Evolutionary conservation across 1,140 invertebrate species (phyloP).

Genomic region (Drosophila nigromelanica): DNA sequence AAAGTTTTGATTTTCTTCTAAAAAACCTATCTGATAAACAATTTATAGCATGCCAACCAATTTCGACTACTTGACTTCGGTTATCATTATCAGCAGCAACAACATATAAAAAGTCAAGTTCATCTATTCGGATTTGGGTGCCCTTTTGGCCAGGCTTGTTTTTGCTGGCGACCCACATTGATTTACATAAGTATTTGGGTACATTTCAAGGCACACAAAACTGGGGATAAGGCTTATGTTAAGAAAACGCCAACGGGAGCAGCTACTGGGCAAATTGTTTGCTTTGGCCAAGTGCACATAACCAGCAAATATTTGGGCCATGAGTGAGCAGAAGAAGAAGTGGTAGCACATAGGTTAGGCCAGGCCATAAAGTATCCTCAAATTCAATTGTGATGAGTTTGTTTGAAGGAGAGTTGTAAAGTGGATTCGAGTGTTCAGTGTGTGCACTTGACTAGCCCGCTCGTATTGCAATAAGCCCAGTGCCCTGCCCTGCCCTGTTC

Average conservation of each 20-base stretch:
- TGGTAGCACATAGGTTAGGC: conserved; percentile 17
- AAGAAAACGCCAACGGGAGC: conserved; percentile 15
- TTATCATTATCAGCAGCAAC: conserved; percentile 15
- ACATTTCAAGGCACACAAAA: conserved; percentile 36
- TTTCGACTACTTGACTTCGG: conserved; percentile 53
- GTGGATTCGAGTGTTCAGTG: conserved; percentile 15
- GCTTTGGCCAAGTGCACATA: conserved; percentile 71
- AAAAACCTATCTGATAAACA: conserved; percentile 33
- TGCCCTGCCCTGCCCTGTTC: conserved; percentile 46
- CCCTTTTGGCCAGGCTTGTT: conserved; percentile 44
- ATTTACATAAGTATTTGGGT: conserved; percentile 71
- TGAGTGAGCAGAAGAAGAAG: conserved; percentile 49
- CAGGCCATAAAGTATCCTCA: conserved; percentile 57
- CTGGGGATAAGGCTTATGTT: background rate
- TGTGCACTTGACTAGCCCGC: conserved; percentile 20
- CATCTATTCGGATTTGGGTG: conserved; percentile 25
- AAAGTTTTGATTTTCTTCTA: conserved; percentile 27
- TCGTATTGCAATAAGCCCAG: conserved; percentile 45
- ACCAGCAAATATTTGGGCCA: conserved; percentile 74
- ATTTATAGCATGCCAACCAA: conserved; percentile 60
- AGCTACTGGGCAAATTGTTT: conserved; percentile 59
- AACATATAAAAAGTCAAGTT: conserved; percentile 30
- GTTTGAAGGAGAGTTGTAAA: background rate
- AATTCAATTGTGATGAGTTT: conserved; percentile 72
- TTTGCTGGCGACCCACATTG: conserved; percentile 64